Evolutionary conservation across 2,113 vertebrate species (phyloP).

Genomic region (Nothobranchius furzeri): DNA sequence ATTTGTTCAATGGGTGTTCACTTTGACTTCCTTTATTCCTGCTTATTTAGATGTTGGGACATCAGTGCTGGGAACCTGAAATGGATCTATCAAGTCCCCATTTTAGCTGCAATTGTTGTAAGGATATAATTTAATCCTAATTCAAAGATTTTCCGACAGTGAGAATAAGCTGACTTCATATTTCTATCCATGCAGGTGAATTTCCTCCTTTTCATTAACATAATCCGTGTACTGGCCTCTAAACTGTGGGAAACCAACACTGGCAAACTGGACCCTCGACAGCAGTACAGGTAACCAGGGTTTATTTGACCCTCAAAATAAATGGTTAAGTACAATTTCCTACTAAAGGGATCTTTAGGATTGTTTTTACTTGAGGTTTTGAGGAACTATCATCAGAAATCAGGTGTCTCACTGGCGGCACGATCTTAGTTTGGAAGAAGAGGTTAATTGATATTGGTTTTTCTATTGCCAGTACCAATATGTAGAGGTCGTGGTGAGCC

Average conservation of each 20-base stretch:
- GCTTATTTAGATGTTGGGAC: constrained; percentile 81
- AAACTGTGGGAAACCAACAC: constrained; percentile 86
- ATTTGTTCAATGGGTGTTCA: not conserved
- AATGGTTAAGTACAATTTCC: too few relatives aligned
- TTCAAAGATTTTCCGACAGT: not conserved
- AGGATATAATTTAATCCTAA: constrained; percentile 23
- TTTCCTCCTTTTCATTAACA: constrained; percentile 85
- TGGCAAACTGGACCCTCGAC: constrained; percentile 82
- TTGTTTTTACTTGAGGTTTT: too few relatives aligned
- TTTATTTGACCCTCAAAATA: not conserved
- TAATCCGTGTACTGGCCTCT: constrained; percentile 83
- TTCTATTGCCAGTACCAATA: too few relatives aligned
- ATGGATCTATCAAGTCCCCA: constrained; percentile 87
- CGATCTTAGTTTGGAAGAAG: too few relatives aligned
- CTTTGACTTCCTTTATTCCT: not conserved
- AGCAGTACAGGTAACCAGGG: constrained; percentile 81
- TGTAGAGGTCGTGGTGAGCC: too few relatives aligned
- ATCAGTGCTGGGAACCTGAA: constrained; percentile 85
- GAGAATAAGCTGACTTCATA: not conserved
- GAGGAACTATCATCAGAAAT: too few relatives aligned
- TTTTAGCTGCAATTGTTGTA: constrained; percentile 83
- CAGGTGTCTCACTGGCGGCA: too few relatives aligned
- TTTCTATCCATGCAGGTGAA: constrained; percentile 75
- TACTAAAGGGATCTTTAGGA: too few relatives aligned
- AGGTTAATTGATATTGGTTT: too few relatives aligned